Percentiles rank a stretch among this genome's conserved stretches.
Evolutionary conservation across 2,888 invertebrate species (phyloP).

Genomic region (Deilephila elpenor): DNA sequence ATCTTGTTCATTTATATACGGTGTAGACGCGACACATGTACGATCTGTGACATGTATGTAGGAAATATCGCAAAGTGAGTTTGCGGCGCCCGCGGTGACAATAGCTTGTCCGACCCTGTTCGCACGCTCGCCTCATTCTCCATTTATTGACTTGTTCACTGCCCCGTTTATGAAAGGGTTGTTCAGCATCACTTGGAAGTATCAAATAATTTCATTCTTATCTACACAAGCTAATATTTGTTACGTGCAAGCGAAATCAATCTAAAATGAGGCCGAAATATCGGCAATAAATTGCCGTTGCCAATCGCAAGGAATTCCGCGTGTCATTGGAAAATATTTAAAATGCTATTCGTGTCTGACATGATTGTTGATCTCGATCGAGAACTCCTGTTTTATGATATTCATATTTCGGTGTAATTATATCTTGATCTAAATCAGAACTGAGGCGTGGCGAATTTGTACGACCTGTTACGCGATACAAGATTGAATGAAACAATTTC

Average conservation of each 20-base stretch:
- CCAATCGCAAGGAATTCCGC: conserved; percentile 25
- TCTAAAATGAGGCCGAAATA: conserved; percentile 1
- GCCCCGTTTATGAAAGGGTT: conserved; percentile 63
- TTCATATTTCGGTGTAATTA: conserved; percentile 17
- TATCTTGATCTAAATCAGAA: conserved; percentile 14
- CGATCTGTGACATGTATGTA: conserved; percentile 46
- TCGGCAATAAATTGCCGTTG: conserved; percentile 15
- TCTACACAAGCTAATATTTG: not conserved
- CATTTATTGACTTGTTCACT: conserved; percentile 72
- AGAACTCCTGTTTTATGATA: conserved; percentile 27
- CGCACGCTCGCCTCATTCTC: conserved; percentile 77
- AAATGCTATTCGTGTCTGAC: conserved; percentile 16
- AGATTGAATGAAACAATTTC: conserved; percentile 5
- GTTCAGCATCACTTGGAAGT: conserved; percentile 44
- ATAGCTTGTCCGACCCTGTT: conserved; percentile 77
- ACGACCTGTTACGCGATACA: conserved; percentile 12
- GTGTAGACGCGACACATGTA: conserved; percentile 39
- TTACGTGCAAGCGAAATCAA: not conserved
- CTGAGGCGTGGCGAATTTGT: conserved; percentile 16
- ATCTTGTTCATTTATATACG: conserved; percentile 63
- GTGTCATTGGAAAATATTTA: conserved; percentile 22
- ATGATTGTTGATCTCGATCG: conserved; percentile 12
- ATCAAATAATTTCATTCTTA: conserved; percentile 4
- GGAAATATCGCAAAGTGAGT: conserved; percentile 68
- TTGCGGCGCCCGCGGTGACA: conserved; percentile 58